Conservation (phyloP, 2,888 invertebrate genomes). For the Netelia fuscicornis region DNA sequence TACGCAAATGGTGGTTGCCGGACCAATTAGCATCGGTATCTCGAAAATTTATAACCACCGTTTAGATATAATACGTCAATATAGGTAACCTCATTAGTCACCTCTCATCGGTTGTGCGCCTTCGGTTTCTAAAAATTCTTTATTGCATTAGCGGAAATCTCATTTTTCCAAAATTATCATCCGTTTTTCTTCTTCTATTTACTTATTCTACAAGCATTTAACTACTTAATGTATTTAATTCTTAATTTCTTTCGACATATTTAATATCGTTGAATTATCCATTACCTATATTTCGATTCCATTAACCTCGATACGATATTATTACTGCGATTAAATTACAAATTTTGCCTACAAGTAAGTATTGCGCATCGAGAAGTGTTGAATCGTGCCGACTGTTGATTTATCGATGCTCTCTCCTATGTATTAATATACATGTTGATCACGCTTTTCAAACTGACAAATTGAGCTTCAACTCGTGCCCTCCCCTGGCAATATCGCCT, state of each 20-base stretch:
- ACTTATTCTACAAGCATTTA: no score
- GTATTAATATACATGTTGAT: slow-evolving; percentile 2
- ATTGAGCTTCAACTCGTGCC: slow-evolving; percentile 3
- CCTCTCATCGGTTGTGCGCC: no score
- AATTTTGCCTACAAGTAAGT: not conserved
- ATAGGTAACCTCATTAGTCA: no score
- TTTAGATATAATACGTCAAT: not conserved
- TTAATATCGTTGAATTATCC: no score
- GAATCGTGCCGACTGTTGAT: slow-evolving; percentile 16
- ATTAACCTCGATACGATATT: no score
- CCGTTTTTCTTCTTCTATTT: no score
- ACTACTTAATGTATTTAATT: no score
- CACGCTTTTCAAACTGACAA: not conserved
- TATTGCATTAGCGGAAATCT: no score
- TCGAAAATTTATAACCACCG: slow-evolving; percentile 20
- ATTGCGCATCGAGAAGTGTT: not conserved
- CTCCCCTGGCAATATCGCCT: not conserved
- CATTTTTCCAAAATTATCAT: no score
- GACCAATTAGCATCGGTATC: slow-evolving; percentile 57
- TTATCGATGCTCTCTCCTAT: not conserved
- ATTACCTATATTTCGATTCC: no score
- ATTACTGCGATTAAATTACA: not conserved
- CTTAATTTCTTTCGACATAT: no score
- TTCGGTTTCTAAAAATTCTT: no score
- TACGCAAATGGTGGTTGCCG: slow-evolving; percentile 64